Conservation (phyloP, 1,140 invertebrate genomes). For the Bombus superbus region DNA sequence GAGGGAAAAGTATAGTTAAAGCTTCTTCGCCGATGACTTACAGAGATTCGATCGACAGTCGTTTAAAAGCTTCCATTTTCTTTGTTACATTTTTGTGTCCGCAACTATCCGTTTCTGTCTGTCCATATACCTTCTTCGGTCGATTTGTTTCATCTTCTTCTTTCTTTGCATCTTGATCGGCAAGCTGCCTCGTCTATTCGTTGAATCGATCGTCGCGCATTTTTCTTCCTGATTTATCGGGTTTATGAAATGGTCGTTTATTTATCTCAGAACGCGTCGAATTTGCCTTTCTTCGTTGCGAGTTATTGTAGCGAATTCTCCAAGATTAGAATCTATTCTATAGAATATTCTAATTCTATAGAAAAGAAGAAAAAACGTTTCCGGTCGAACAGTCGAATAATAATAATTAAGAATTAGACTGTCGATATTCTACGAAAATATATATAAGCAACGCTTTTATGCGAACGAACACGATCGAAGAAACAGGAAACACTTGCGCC, state of each 20-base stretch:
- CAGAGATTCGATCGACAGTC: conserved; percentile 10
- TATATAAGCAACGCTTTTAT: no score
- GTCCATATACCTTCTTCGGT: background rate
- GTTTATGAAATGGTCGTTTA: no score
- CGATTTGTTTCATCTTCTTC: background rate
- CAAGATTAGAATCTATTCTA: no score
- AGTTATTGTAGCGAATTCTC: no score
- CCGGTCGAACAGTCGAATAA: fast-evolving
- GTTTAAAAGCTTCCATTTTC: conserved; percentile 16
- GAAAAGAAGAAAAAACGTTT: no score
- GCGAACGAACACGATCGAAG: no score
- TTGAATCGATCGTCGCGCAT: background rate
- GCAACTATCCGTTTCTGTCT: background rate
- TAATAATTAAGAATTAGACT: no score
- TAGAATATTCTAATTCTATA: no score
- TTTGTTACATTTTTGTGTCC: background rate
- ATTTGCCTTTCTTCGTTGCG: no score
- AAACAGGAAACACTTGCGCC: no score
- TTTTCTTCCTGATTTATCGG: background rate
- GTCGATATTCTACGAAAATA: no score
- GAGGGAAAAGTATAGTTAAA: background rate
- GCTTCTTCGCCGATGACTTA: conserved; percentile 1
- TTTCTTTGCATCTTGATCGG: background rate
- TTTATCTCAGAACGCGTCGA: no score
- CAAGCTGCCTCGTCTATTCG: background rate